Conservation (phyloP, 2,113 vertebrate genomes). For the Hippocampus abdominalis region DNA sequence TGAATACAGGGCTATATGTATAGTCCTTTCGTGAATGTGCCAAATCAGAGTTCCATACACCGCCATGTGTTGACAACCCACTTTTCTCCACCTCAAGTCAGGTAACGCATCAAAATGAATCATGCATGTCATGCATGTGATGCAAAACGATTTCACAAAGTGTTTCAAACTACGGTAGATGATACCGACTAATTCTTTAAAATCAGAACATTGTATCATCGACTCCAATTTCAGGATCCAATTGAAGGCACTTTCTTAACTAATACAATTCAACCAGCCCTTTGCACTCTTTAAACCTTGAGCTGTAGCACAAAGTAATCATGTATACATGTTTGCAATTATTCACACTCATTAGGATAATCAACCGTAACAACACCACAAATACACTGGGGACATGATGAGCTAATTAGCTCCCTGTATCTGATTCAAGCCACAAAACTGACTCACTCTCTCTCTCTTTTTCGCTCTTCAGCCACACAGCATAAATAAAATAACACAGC, state of each 20-base stretch:
- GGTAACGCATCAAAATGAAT: not conserved
- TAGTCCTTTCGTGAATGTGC: not conserved
- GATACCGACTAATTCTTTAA: not conserved
- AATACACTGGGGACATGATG: constrained; percentile 53
- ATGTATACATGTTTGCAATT: constrained; percentile 68
- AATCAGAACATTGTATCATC: not conserved
- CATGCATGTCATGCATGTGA: not conserved
- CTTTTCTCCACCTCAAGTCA: not conserved
- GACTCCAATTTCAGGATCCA: not conserved
- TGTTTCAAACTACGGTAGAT: not conserved
- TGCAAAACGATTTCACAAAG: not conserved
- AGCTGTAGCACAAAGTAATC: constrained; percentile 60
- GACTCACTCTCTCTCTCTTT: constrained; percentile 18
- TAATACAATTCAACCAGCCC: constrained; percentile 24
- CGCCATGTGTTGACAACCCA: not conserved
- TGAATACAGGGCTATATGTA: no score
- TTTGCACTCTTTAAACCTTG: constrained; percentile 49
- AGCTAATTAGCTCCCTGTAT: constrained; percentile 64
- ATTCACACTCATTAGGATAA: constrained; percentile 69
- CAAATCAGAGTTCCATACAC: not conserved
- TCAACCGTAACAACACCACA: constrained; percentile 68
- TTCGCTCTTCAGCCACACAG: constrained; percentile 4
- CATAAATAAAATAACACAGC: not conserved
- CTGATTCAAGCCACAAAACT: constrained; percentile 57
- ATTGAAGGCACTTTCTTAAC: not conserved